Base-by-base conservation (phyloP, 2,113 vertebrate species). In the Acrocephalus kingi region DNA sequence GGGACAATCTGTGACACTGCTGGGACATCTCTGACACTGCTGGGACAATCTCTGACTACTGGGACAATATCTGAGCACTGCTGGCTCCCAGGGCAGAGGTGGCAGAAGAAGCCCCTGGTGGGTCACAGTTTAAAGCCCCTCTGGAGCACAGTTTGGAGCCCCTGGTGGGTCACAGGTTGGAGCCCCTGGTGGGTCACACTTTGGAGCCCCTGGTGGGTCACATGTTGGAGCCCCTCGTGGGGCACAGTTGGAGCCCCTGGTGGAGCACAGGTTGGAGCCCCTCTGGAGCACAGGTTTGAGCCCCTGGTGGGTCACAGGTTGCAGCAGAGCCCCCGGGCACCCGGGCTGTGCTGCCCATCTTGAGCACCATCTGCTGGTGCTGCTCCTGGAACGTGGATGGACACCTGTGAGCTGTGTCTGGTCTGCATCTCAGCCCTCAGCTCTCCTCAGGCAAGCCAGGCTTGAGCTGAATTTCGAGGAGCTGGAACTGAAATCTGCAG, bases 351-450 rank as follows among this genome's bases (percentile, higher is more conserved):
- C 58, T n/a, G 35, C 3, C 0, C 66, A 79, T 87, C 89, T 62
- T 81, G 84, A 89, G 91, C 89, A 82, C 69, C 82, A 64, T 85
- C 91, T 93, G 20, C 74, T 91, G 91, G 71, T 89, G 45, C 77
- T 89, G 18, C 28, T 82, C 58, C 1, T n/a, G 67, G 89, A 61
- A 24, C 4, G 11, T 25, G 74, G 52, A 49, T 9, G n/a, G 43
- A 1, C 18, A 6, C n/a, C 16, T 15, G 7, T 3, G 33, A 64
- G 15, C 13, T 19, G 39, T 15, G 49, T 24, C 62, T 58, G 19
- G 41, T 18, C 45, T 79, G 21, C 31, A 33, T 24, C 37, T 28
- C 43, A 58, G 30, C 84, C 45, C 19, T 58, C 27, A 52, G 46
- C 66, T 91, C 79, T 82, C 52, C 61, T 22, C 35, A 7, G n/a